Percentiles rank a stretch among this genome's conserved stretches.
These are phyloP conservation scores for Muscidifurax raptorellus DNA, from an alignment of 1,140 invertebrate genomes.

Conservation along the genomic window DNA sequence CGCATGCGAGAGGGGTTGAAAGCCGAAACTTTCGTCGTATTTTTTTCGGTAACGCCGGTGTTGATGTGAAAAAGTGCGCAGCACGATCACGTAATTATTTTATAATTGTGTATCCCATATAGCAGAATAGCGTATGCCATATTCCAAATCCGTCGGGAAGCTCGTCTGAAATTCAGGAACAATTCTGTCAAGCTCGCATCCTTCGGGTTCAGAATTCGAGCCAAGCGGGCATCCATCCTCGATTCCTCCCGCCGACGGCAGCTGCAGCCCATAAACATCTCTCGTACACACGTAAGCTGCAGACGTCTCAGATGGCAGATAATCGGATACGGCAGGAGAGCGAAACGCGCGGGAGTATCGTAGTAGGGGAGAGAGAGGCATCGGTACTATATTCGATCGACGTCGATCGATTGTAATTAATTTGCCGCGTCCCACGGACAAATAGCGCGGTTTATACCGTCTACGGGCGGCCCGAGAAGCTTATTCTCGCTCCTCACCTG, in stretches of 20 bases:
- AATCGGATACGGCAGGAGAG: background rate
- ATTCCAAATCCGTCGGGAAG: background rate
- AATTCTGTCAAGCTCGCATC: background rate
- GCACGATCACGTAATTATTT: no score
- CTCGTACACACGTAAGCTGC: background rate
- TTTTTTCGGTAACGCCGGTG: no score
- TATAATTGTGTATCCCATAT: no score
- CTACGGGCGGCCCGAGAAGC: background rate
- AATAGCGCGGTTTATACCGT: constrained; percentile 7
- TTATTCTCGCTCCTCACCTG: background rate
- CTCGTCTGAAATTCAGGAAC: background rate
- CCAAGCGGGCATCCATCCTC: background rate
- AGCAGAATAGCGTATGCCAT: no score
- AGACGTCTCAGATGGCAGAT: background rate
- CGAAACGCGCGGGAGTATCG: no score
- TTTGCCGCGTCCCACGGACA: background rate
- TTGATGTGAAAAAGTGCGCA: no score
- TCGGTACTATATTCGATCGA: background rate
- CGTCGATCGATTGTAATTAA: constrained; percentile 44
- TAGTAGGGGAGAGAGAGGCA: no score
- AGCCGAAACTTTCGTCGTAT: no score
- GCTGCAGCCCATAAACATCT: background rate
- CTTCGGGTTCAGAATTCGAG: background rate
- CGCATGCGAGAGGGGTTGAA: no score
- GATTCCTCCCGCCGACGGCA: background rate